These are phyloP conservation scores for Danaus chrysippus DNA, from an alignment of 2,888 invertebrate species.

Conservation along the genomic window DNA sequence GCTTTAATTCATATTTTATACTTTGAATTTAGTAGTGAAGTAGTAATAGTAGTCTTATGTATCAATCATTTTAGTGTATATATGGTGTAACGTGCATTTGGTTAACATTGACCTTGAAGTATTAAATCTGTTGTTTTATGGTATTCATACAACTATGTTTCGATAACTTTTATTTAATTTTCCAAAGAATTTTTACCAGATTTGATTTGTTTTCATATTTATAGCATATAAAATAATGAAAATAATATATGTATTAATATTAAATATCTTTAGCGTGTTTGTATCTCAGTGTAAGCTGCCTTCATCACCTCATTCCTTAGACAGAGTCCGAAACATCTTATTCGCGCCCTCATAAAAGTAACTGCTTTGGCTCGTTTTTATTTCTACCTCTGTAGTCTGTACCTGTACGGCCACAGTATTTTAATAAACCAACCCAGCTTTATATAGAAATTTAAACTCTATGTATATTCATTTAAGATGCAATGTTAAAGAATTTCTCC, in stretches of 20 bases:
- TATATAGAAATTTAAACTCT: slow-evolving; percentile 43
- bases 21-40: slow-evolving; percentile 10
- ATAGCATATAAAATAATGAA: neutral
- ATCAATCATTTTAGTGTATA: no score
- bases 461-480: slow-evolving; percentile 34
- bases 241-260: neutral
- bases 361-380: slow-evolving; percentile 78
- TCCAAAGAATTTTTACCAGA: no score
- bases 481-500: slow-evolving; percentile 34
- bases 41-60: no score
- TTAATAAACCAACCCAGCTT: slow-evolving; percentile 64
- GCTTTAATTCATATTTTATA: neutral
- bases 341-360: slow-evolving; percentile 80
- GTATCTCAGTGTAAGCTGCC: slow-evolving; percentile 38
- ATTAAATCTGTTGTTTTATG: no score
- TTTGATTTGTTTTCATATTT: neutral
- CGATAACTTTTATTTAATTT: no score
- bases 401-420: slow-evolving; percentile 78
- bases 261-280: slow-evolving; percentile 29
- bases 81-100: no score
- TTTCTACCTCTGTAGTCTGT: slow-evolving; percentile 75
- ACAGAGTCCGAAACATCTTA: slow-evolving; percentile 78
- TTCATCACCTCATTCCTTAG: slow-evolving; percentile 66
- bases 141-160: no score
- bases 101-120: no score